Evolutionary conservation across 2,113 vertebrate species (phyloP), one percentile per base, ranked within the genome.

Genomic region (Ameiurus melas): DNA sequence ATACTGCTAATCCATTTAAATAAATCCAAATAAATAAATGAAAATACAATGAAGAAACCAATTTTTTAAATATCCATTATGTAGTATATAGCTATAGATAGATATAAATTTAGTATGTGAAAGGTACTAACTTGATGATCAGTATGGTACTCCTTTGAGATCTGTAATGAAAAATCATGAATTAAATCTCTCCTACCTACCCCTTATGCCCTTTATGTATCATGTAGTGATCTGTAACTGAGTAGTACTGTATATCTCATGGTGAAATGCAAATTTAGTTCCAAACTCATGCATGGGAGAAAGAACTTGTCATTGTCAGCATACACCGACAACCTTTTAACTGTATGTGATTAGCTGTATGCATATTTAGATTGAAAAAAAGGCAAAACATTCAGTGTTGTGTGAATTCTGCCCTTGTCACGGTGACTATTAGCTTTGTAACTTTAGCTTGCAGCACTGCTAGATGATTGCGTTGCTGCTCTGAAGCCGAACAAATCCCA

Each of bases 401-500:
- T 57, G 53, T 57, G 17, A 53, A 79, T 7, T 58, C 53, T 81
- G 57, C 20, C 19, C 25, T n/a, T 20, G 9, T 19, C 53, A n/a
- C 6, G 43, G 10, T 51, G 39, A 83, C 60, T 47, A 66, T n/a
- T 47, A 84, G 14, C 58, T 43, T 64, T 64, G 81, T 43, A 47
- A 17, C 58, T 27, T 58, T 82, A 82, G 17, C 51, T 80, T 30
- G 78, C 30, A 58, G 55, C 53, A 36, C 17, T 82, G 80, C 55
- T 64, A 19, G 82, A 47, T 84, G 39, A 84, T 84, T 66, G 82
- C 5, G 47, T 66, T 82, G 30, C 55, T 82, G 55, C 30, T 60
- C 2, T 25, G 53, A 22, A 10, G 33, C 53, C 22, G 5, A 82
- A 60, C 55, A 58, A 33, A 81, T 58, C 55, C 55, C 79, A 36